Conservation (phyloP, 2,113 vertebrate genomes). For the Hypomesus transpacificus region DNA sequence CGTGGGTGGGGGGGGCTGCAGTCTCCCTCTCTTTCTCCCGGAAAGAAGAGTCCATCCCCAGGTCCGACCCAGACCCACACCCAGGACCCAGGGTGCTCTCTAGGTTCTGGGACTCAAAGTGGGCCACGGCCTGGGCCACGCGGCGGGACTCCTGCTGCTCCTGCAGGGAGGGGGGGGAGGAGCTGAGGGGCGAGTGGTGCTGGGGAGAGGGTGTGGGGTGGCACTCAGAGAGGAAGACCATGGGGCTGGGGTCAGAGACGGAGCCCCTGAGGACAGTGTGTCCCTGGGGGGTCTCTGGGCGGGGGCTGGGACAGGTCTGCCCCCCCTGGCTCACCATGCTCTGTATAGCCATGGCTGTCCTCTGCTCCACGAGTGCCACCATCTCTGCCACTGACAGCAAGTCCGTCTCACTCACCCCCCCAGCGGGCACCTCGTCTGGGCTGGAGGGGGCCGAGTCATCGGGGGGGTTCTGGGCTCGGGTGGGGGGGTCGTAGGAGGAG, state of each 20-base stretch:
- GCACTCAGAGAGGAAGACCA: constrained; percentile 76
- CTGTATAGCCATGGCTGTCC: constrained; percentile 70
- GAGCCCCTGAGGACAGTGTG: constrained; percentile 56
- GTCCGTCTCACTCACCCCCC: constrained; percentile 71
- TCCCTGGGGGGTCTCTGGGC: constrained; percentile 49
- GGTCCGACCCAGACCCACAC: constrained; percentile 27
- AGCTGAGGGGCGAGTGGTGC: constrained; percentile 7
- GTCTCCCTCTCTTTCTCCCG: constrained; percentile 39
- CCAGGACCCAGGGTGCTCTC: constrained; percentile 56
- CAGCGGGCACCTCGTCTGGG: constrained; percentile 42
- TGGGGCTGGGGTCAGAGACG: constrained; percentile 54
- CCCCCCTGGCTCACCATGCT: constrained; percentile 25
- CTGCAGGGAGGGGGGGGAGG: constrained; percentile 60
- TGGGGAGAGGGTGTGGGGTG: constrained; percentile 44
- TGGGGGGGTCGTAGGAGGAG: constrained; percentile 79
- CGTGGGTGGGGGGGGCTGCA: constrained; percentile 53
- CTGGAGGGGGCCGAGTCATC: constrained; percentile 12
- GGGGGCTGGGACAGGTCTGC: constrained; percentile 42
- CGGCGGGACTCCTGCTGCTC: constrained; percentile 71
- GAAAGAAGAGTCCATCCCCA: constrained; percentile 24
- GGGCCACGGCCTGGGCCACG: constrained; percentile 88
- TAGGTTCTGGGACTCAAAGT: constrained; percentile 81
- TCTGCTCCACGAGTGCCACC: constrained; percentile 90
- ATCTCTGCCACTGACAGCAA: constrained; percentile 90
- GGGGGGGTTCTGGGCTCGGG: constrained; percentile 56